Base-by-base conservation (phyloP, 1,140 invertebrate species). In the Caenorhabditis briggsae region DNA sequence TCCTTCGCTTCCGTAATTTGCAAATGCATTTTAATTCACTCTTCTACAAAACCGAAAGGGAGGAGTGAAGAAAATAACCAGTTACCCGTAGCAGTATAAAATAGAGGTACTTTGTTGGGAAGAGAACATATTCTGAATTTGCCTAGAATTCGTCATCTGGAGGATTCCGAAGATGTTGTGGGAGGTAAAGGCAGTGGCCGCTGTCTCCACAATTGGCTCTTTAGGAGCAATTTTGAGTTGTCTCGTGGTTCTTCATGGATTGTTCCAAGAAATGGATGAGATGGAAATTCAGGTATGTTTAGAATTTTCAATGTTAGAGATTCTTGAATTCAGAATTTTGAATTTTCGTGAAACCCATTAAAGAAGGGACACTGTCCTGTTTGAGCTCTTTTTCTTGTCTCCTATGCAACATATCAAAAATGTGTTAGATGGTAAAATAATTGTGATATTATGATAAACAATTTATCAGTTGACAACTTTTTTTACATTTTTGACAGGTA, bases 261-360 rank as follows among this genome's bases (percentile, higher is more conserved):
- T 78, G n/a, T 78, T 78, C 14, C 70, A 78, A 23, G 70, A 78
- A 23, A 78, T 78, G 70, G 46, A 78, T 78, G 33, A 78, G n/a
- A 78, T 78, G 5, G 70, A 78, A 23, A 5, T 78, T 23, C 70
- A 78, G 70, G 70, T 78, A 12, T 2, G 20, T 61, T 23, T 25
- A 33, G 25, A 8, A 33, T 64, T 33, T 64, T 64, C 9, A 2
- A 9, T 5, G 14, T 59, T 18, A 12, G 7, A 18, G 11, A 58
- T 8, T 18, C 33, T 64, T n/a, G 25, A 64, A 11, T 41, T 33
- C 7, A 1, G 9, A 33, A 64, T 53, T 53, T 53, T 5, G 50
- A 53, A 53, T 12, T 12, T 53, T 53, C 50, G 50, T 33, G 3
- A 33, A 33, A 33, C 33, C 33, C 3, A 33, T 33, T 33, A 33